phyloP scores from a whole-genome alignment of 2,888 invertebrate genomes.

The Nephrotoma guestfalica region DNA sequence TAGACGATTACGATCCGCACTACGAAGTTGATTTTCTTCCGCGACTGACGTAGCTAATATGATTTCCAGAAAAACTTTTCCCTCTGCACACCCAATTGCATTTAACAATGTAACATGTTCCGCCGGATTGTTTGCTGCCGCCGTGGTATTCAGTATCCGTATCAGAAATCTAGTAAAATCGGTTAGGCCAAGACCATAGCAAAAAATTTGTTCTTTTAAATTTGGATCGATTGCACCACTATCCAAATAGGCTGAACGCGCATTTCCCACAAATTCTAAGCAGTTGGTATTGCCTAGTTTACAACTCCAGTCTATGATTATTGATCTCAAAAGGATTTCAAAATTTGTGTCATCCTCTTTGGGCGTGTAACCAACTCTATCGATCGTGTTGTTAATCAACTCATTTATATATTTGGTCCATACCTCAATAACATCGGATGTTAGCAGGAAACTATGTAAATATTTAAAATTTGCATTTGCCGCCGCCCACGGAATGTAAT shows the following conservation, averaged over 20 bases:
- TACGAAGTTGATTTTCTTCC: not conserved
- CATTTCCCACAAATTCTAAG: constrained; percentile 18
- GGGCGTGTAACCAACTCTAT: constrained; percentile 23
- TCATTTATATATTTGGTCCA: not conserved
- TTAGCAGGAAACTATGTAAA: not conserved
- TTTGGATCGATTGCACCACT: constrained; percentile 20
- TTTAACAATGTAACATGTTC: constrained; percentile 44
- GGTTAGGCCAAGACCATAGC: constrained; percentile 20
- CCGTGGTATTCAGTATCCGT: constrained; percentile 29
- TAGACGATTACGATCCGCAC: not conserved
- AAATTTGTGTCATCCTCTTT: constrained; percentile 22
- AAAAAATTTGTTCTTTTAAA: constrained; percentile 24
- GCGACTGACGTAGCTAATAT: not conserved
- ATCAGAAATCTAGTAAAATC: too few relatives aligned
- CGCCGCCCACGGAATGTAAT: constrained; percentile 54
- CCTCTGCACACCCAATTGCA: constrained; percentile 42
- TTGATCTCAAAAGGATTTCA: constrained; percentile 21
- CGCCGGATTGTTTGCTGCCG: constrained; percentile 39
- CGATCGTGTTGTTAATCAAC: constrained; percentile 20
- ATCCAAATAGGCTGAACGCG: constrained; percentile 17
- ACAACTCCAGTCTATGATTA: constrained; percentile 26
- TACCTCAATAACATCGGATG: not conserved
- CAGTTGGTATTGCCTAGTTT: constrained; percentile 21
- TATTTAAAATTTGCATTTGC: constrained; percentile 37
- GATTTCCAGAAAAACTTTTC: not conserved